Evolutionary conservation across 2,888 invertebrate genomes (phyloP), one percentile per base, ranked within the genome.

Genomic region (Eristalis arbustorum): DNA sequence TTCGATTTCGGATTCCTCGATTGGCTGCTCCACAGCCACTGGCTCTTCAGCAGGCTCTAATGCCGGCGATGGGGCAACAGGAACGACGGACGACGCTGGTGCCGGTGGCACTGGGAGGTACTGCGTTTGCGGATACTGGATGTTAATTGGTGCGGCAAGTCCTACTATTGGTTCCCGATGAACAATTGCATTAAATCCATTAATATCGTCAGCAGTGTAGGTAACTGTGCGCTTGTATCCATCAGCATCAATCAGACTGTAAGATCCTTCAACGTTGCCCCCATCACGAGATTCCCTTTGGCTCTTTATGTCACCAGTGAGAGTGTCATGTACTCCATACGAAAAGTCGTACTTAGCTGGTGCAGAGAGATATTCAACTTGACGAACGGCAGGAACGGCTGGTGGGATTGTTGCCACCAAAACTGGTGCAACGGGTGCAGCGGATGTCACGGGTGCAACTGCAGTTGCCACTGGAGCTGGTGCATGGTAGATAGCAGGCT

Each of bases 161-260:
- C 89, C 89, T 25, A 89, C 83, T 75, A 91, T 66, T 13, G 93
- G 93, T 89, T 94, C 94, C 87, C 93, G 94, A 89, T 93, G 93
- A 18, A 94, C 94, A 49, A 94, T 93, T 61, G 94, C 94, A 90
- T 94, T 94, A 91, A 94, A 94, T 85, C 94, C 94, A 82, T 94
- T 93, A 88, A 93, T 91, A 83, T 93, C 92, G 90, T 94, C 94
- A 75, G 94, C 94, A 25, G 93, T 93, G 90, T 94, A 94, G 74
- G 94, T 93, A 0, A 94, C 94, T 31, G 93, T 93, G 85, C 94
- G 93, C 90, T 93, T 94, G 89, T 91, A 93, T 69, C 94, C 94
- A 90, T 94, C 94, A 87, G 94, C 91, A 89, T 94, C 94, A 42
- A 94, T 90, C 4, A 94, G 91, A 75, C 94, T 94, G 90, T 94